A percentile compares a stretch with the other conserved stretches of the same genome.
phyloP scores from a whole-genome alignment of 2,888 invertebrate genomes.

The Conops quadrifasciatus region DNA sequence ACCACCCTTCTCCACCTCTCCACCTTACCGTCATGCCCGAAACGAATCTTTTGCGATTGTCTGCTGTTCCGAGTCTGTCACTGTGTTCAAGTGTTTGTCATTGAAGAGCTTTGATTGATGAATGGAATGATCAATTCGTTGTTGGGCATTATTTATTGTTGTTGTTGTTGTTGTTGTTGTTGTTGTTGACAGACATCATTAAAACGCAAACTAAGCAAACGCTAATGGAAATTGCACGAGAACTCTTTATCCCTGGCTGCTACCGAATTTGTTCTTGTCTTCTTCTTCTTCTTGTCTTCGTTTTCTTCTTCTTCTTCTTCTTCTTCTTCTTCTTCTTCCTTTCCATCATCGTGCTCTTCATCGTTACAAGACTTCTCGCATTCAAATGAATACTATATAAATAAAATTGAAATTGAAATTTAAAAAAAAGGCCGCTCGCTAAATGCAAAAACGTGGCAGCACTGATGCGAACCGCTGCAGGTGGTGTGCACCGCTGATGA shows the following conservation, averaged over 20 bases:
- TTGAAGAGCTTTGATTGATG: slow-evolving; percentile 29
- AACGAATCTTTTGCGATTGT: background rate
- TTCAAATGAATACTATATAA: background rate
- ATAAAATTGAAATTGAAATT: background rate
- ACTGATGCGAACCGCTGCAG: slow-evolving; percentile 23
- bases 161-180: background rate
- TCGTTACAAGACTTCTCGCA: background rate
- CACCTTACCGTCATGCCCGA: background rate
- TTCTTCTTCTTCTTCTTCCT: background rate
- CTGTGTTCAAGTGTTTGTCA: slow-evolving; percentile 38
- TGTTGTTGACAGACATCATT: slow-evolving; percentile 29
- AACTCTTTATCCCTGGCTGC: background rate
- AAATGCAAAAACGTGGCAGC: slow-evolving; percentile 7
- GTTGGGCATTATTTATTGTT: too few relatives aligned
- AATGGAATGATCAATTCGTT: background rate
- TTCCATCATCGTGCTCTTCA: background rate
- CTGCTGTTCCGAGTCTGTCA: slow-evolving; percentile 34
- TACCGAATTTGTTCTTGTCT: background rate
- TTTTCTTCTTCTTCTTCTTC: background rate
- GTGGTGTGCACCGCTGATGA: background rate
- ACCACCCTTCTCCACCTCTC: background rate
- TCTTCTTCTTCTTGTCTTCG: background rate
- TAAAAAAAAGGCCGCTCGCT: slow-evolving; percentile 1
- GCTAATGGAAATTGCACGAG: too few relatives aligned
- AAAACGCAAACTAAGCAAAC: background rate